Conservation (phyloP, 2,797 vertebrate species). For the Myioborus miniatus region DNA sequence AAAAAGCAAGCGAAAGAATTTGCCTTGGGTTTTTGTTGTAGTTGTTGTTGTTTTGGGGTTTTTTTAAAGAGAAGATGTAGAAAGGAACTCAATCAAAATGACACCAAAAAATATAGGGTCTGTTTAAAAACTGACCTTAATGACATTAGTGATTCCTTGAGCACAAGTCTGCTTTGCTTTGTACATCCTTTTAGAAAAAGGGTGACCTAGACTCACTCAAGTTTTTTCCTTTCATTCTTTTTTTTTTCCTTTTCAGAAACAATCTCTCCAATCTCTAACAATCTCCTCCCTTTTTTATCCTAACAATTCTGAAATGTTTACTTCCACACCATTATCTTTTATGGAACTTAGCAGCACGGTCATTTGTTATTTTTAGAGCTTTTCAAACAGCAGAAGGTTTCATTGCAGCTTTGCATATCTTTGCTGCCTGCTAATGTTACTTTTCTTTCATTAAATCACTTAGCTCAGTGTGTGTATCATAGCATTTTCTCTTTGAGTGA, state of each 20-base stretch:
- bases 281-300: neutral
- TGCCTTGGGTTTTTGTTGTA: neutral
- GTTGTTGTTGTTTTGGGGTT: neutral
- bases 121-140: neutral
- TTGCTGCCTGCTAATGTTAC: constrained; percentile 20
- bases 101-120: neutral
- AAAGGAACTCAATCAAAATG: neutral
- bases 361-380: constrained; percentile 58
- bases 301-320: constrained; percentile 35
- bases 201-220: neutral
- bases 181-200: neutral
- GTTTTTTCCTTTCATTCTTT: neutral
- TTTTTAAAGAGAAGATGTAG: neutral
- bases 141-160: neutral
- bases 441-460: neutral
- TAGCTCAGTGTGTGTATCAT: neutral
- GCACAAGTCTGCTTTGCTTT: neutral
- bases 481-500: neutral
- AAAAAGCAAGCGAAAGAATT: neutral
- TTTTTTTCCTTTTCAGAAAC: neutral
- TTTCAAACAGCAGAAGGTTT: constrained; percentile 48
- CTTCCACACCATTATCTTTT: constrained; percentile 51
- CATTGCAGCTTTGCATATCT: constrained; percentile 19
- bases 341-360: neutral
- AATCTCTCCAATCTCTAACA: neutral